Conservation (phyloP, 2,888 invertebrate species). For the Chrysolina americana region DNA sequence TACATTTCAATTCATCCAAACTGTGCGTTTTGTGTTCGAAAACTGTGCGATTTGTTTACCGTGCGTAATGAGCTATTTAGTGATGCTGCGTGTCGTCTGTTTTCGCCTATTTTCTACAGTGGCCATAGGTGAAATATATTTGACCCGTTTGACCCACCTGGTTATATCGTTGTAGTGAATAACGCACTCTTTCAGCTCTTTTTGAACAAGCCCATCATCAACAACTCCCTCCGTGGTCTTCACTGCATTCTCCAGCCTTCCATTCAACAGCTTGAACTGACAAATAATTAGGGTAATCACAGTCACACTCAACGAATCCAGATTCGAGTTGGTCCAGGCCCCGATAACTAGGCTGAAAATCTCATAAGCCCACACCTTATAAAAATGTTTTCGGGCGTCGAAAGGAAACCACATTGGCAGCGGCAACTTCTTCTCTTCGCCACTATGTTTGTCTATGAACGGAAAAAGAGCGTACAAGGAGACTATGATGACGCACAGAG, state of each 20-base stretch:
- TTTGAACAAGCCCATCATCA: constrained; percentile 13
- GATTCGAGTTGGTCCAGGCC: constrained; percentile 47
- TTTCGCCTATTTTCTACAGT: too few species aligned
- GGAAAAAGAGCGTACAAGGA: constrained; percentile 46
- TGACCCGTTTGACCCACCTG: constrained; percentile 5
- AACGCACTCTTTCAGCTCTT: constrained; percentile 34
- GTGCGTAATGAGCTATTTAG: too few species aligned
- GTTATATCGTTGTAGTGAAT: constrained; percentile 27
- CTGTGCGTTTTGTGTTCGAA: too few species aligned
- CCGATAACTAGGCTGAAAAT: constrained; percentile 41
- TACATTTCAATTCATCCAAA: too few species aligned
- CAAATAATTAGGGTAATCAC: constrained; percentile 46
- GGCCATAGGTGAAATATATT: not conserved
- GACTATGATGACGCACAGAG: constrained; percentile 32
- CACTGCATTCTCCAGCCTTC: constrained; percentile 39
- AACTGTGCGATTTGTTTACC: too few species aligned
- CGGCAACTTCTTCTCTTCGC: constrained; percentile 43
- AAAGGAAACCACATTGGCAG: constrained; percentile 51
- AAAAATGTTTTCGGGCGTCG: constrained; percentile 48
- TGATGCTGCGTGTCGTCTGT: too few species aligned
- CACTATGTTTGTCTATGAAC: constrained; percentile 33
- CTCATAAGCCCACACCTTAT: constrained; percentile 40
- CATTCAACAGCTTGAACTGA: constrained; percentile 44
- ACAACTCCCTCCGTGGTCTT: constrained; percentile 4
- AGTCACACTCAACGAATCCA: constrained; percentile 49